These are phyloP conservation scores for Melolontha melolontha DNA, from an alignment of 2,888 invertebrate species.

Conservation along the genomic window DNA sequence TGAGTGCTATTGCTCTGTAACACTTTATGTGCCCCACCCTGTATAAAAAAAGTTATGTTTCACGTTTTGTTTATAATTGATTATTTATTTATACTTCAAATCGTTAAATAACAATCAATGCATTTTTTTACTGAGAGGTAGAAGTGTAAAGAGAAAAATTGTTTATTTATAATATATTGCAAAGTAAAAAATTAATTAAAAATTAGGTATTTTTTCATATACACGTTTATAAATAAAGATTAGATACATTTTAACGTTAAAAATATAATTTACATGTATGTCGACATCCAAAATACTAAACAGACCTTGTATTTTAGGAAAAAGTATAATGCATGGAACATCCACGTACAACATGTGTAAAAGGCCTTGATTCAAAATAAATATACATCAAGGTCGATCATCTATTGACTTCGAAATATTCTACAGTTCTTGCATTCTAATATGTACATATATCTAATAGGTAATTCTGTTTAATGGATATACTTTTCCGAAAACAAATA, in stretches of 20 bases:
- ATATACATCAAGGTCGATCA: constrained; percentile 20
- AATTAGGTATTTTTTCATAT: too few species aligned
- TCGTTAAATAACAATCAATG: too few species aligned
- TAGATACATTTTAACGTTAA: neutral
- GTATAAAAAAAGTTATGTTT: too few species aligned
- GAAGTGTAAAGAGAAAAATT: too few species aligned
- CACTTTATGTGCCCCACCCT: too few species aligned
- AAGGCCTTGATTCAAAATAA: constrained; percentile 19
- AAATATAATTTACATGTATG: constrained; percentile 24
- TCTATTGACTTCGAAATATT: constrained; percentile 30
- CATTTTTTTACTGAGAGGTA: too few species aligned
- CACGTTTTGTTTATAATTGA: too few species aligned
- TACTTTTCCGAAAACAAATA: constrained; percentile 6
- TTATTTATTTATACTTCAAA: too few species aligned
- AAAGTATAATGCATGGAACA: neutral
- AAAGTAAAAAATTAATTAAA: too few species aligned
- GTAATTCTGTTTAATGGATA: neutral
- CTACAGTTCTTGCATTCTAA: constrained; percentile 20
- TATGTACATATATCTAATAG: neutral
- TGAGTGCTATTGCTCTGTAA: too few species aligned
- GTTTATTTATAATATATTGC: too few species aligned
- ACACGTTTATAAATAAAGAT: neutral
- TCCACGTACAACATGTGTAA: neutral
- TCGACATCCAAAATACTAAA: constrained; percentile 4
- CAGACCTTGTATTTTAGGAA: constrained; percentile 35